These are phyloP conservation scores for Saguinus imperator DNA, from an alignment of 2,113 vertebrate genomes.

Conservation along the genomic window DNA sequence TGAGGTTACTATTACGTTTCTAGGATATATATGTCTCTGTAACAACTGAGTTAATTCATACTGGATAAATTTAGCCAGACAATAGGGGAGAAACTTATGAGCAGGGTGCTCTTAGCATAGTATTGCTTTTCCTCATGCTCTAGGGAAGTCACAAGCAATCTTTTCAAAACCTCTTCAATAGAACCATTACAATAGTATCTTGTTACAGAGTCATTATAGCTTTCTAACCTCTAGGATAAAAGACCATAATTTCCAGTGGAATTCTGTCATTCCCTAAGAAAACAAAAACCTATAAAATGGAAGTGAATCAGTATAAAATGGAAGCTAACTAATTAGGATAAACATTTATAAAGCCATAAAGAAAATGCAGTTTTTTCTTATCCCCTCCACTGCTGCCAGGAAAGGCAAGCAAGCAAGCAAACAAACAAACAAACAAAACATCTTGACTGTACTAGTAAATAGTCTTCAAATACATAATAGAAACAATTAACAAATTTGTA, in stretches of 20 bases:
- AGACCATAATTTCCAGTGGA: slow-evolving; percentile 6
- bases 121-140: neutral
- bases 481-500: slow-evolving; percentile 6
- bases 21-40: neutral
- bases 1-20: neutral
- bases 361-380: neutral
- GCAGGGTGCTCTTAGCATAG: neutral
- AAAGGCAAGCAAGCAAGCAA: neutral
- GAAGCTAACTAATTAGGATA: slow-evolving; percentile 41
- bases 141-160: neutral
- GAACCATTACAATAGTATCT: slow-evolving; percentile 4
- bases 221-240: slow-evolving; percentile 44
- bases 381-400: neutral
- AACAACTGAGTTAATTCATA: neutral
- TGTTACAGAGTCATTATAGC: neutral
- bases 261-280: slow-evolving; percentile 53
- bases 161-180: slow-evolving; percentile 1
- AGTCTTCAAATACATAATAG: neutral
- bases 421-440: neutral
- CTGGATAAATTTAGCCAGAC: neutral
- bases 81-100: neutral
- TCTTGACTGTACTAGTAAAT: neutral
- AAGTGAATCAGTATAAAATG: neutral
- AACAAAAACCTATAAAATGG: slow-evolving; percentile 45
- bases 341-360: slow-evolving; percentile 51